Base-by-base conservation (phyloP, 2,113 vertebrate species). In the Plotosus lineatus region DNA sequence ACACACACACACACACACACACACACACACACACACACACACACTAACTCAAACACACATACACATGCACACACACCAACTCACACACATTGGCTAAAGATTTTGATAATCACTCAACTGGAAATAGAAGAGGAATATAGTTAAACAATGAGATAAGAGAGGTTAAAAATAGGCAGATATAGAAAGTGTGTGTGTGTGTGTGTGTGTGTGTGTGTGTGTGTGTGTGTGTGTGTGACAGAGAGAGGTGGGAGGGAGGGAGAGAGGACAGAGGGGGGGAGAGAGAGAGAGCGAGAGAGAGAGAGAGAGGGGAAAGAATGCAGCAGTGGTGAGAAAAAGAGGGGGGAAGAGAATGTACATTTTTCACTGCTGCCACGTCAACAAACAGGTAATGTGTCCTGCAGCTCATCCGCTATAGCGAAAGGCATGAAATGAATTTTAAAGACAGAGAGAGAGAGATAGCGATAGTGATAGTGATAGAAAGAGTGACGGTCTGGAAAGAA, bases 31-130 rank as follows among this genome's bases (percentile, higher is more conserved):
- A 61, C 40, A 78, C 31, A 40, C 11, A 69, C 23, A 69, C 23
- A 69, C 11, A 65, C 19, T n/a, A n/a, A n/a, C n/a, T n/a, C 53
- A 58, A 73, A 73, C 50, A 73, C 21, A 21, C 65, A 74, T 65
- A 40, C 50, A 38, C 73, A 82, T 83, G 81, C 85, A 83, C 81
- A 75, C 73, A 78, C 51, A 44, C 78, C 61, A 58, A 58, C 53
- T 76, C 48, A 60, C 33, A 79, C 38, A 53, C 44, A 42, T 23
- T 58, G 53, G 38, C 84, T 83, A 83, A 87, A 78, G 77, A 88
- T 90, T 90, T 91, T 87, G 85, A 86, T 87, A 90, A 88, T 88
- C 84, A 83, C 83, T 89, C 79, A 86, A 83, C 72, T 68, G 73
- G 58, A 86, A 87, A 80, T 77, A 33, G 78, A 82, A 63, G 65